phyloP scores from a whole-genome alignment of 2,888 invertebrate genomes.

The Cyaniris semiargus region DNA sequence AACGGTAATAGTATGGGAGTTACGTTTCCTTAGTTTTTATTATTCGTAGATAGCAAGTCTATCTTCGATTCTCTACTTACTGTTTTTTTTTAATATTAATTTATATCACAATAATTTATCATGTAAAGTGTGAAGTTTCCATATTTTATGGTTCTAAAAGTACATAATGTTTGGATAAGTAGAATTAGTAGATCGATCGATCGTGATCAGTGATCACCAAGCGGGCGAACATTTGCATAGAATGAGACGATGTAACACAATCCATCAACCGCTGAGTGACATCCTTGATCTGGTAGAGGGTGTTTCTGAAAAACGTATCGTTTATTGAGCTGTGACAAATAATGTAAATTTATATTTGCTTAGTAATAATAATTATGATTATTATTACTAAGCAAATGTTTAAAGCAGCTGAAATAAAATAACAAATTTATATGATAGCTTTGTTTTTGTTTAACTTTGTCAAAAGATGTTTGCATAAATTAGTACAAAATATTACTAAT shows the following conservation, averaged over 20 bases:
- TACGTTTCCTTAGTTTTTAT: no score
- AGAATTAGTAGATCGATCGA: slow-evolving; percentile 59
- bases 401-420: not conserved
- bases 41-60: no score
- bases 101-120: not conserved
- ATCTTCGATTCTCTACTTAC: not conserved
- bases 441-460: not conserved
- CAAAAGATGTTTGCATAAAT: slow-evolving; percentile 3
- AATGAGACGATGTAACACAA: slow-evolving; percentile 61
- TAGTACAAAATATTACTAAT: not conserved
- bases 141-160: not conserved
- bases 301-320: no score
- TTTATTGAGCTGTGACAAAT: no score
- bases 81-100: not conserved
- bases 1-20: no score
- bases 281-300: slow-evolving; percentile 51
- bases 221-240: slow-evolving; percentile 77
- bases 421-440: not conserved
- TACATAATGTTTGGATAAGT: slow-evolving; percentile 33
- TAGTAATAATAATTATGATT: no score
- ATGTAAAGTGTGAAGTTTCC: not conserved
- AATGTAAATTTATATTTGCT: no score
- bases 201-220: slow-evolving; percentile 53
- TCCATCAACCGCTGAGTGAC: slow-evolving; percentile 61
- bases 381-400: no score